Evolutionary conservation across 2,888 invertebrate species (phyloP).

Genomic region (Timandra comae): DNA sequence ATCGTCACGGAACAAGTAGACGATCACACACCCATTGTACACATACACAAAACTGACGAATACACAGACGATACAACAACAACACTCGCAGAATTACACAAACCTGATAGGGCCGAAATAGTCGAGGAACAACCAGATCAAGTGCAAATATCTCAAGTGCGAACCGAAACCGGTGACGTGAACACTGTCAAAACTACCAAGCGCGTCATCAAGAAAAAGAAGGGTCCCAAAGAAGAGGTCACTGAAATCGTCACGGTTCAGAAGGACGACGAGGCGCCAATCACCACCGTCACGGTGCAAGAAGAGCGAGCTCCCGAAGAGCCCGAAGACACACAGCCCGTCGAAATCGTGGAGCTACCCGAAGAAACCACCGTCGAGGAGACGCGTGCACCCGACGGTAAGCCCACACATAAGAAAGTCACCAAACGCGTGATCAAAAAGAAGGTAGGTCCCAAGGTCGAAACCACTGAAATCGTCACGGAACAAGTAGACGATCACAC

Average conservation of each 20-base stretch:
- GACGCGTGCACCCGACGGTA: constrained; percentile 27
- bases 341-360: constrained; percentile 23
- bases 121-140: constrained; percentile 23
- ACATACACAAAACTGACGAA: constrained; percentile 19
- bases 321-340: constrained; percentile 5
- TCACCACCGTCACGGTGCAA: constrained; percentile 6
- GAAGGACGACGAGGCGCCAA: constrained; percentile 16
- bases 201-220: constrained; percentile 28
- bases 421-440: constrained; percentile 37
- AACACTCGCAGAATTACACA: constrained; percentile 13
- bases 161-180: constrained; percentile 20
- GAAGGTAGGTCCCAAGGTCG: constrained; percentile 31
- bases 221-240: constrained; percentile 20
- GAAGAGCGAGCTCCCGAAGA: constrained; percentile 4
- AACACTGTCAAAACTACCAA: constrained; percentile 36
- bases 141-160: constrained; percentile 18
- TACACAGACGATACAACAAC: constrained; percentile 25
- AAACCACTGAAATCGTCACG: constrained; percentile 24
- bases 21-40: constrained; percentile 17
- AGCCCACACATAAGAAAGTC: constrained; percentile 34
- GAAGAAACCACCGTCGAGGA: constrained; percentile 41
- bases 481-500: constrained; percentile 25
- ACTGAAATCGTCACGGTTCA: constrained; percentile 20
- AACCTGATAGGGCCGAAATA: constrained; percentile 25
- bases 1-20: constrained; percentile 37